Conservation (phyloP, 2,797 vertebrate species). For the Manis crassicaudata region DNA sequence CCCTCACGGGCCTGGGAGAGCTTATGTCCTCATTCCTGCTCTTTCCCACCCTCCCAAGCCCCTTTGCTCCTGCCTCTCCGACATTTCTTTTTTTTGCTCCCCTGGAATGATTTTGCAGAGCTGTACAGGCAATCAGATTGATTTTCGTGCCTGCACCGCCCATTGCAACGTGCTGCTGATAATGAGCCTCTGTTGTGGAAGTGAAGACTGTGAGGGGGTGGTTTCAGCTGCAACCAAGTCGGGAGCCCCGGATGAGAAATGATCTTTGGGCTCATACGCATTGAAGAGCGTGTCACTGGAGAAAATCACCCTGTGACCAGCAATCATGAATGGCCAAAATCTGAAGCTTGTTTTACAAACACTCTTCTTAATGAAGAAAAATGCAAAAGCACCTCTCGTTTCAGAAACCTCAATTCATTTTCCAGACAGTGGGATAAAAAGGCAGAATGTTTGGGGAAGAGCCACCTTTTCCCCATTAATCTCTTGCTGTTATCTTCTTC, state of each 20-base stretch:
- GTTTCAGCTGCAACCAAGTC: constrained; percentile 41
- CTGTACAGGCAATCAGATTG: constrained; percentile 78
- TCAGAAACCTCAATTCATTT: constrained; percentile 64
- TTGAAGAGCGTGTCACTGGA: constrained; percentile 75
- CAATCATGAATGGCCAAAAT: constrained; percentile 82
- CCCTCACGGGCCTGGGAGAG: constrained; percentile 69
- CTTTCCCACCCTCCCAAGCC: constrained; percentile 66
- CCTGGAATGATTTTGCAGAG: constrained; percentile 77
- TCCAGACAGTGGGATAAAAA: constrained; percentile 74
- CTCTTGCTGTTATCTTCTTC: constrained; percentile 65
- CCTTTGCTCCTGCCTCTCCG: constrained; percentile 47
- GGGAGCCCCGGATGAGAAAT: constrained; percentile 74
- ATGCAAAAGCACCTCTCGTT: constrained; percentile 75
- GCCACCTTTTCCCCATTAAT: constrained; percentile 53
- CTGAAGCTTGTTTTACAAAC: constrained; percentile 81
- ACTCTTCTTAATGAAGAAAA: constrained; percentile 85
- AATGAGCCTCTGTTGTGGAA: constrained; percentile 64
- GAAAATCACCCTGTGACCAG: constrained; percentile 76
- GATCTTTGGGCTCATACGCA: constrained; percentile 68
- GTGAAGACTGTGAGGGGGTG: constrained; percentile 34
- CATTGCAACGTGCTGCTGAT: constrained; percentile 67
- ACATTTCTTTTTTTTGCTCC: constrained; percentile 53
- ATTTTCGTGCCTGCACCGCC: constrained; percentile 74
- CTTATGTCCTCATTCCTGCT: constrained; percentile 71
- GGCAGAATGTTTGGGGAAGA: constrained; percentile 76